These are phyloP conservation scores for Antigone vipio DNA, from an alignment of 2,113 vertebrate genomes.

Conservation along the genomic window DNA sequence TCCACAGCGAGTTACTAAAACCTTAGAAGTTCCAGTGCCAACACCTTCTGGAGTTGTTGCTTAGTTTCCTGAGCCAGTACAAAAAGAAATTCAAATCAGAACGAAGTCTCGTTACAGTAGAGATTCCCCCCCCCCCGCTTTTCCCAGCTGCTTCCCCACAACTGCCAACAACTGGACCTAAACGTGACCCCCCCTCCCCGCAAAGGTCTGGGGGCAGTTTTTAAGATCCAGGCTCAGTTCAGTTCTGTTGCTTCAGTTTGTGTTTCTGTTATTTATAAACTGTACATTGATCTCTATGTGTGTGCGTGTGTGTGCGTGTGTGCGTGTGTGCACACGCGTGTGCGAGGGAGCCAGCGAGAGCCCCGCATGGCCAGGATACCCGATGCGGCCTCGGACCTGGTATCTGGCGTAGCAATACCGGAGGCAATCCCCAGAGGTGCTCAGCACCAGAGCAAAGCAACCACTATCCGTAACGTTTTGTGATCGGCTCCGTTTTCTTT, in stretches of 20 bases:
- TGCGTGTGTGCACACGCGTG: neutral
- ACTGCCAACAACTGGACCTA: neutral
- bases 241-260: neutral
- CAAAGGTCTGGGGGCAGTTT: neutral
- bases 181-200: accelerated
- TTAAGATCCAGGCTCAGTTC: neutral
- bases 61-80: neutral
- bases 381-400: constrained; percentile 34
- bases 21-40: neutral
- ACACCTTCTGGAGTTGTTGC: neutral
- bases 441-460: constrained; percentile 35
- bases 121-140: neutral
- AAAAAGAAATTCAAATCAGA: neutral
- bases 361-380: neutral
- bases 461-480: neutral
- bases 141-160: neutral
- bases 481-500: constrained; percentile 4
- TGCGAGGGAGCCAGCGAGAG: neutral
- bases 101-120: neutral
- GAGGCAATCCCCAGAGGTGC: constrained; percentile 39
- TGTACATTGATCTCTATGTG: neutral
- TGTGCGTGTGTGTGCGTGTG: neutral
- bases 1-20: neutral
- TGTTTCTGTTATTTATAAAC: constrained; percentile 34
- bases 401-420: constrained; percentile 58